Percentiles rank a stretch among this genome's conserved stretches.
Conservation (phyloP, 2,888 invertebrate genomes). For the Campoplex nolae region DNA sequence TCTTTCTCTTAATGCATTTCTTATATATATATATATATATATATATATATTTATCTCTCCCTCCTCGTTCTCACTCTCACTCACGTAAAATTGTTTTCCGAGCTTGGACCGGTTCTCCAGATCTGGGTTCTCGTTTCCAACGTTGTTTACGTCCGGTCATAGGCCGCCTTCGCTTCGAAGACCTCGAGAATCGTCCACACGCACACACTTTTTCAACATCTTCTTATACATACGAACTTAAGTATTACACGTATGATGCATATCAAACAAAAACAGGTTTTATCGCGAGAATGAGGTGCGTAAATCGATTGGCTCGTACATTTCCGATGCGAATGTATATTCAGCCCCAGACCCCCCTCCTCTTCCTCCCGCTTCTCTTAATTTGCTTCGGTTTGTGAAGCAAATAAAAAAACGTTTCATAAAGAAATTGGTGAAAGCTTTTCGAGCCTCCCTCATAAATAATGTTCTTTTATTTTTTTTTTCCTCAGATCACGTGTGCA, state of each 20-base stretch:
- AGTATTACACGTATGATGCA: constrained; percentile 12
- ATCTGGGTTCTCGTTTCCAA: constrained; percentile 81
- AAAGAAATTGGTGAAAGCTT: constrained; percentile 13
- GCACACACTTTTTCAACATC: constrained; percentile 7
- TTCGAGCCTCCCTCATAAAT: neutral
- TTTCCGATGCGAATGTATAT: constrained; percentile 46
- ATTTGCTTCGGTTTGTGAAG: neutral
- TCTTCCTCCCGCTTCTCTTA: neutral
- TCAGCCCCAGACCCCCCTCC: constrained; percentile 16
- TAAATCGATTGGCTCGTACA: constrained; percentile 59
- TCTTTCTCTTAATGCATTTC: constrained; percentile 34
- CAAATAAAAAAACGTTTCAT: neutral
- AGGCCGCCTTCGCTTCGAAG: constrained; percentile 79
- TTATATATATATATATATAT: neutral
- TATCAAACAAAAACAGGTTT: constrained; percentile 57
- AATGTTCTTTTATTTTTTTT: neutral
- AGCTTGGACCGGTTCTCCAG: constrained; percentile 80
- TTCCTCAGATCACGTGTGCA: neutral
- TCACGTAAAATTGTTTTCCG: constrained; percentile 82
- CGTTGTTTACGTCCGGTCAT: constrained; percentile 82
- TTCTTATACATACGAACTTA: constrained; percentile 13
- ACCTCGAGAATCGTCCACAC: constrained; percentile 67
- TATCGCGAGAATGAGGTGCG: constrained; percentile 60
- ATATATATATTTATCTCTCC: constrained; percentile 38
- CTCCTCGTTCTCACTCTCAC: constrained; percentile 65